Conservation (phyloP, 2,888 invertebrate species). For the Amblyjoppa fuscipennis region DNA sequence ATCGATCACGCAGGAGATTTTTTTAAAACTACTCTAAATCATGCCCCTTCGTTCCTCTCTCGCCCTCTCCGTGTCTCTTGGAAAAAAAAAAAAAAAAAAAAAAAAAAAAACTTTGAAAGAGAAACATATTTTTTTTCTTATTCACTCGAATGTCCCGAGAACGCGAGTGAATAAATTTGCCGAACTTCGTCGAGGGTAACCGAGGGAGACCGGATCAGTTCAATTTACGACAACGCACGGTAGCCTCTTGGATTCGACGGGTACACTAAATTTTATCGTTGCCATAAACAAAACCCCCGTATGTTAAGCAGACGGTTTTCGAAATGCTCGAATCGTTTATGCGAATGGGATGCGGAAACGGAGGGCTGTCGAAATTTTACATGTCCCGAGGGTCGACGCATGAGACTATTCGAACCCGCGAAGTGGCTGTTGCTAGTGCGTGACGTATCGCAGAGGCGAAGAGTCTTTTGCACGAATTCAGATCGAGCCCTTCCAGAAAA, state of each 20-base stretch:
- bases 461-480: constrained; percentile 7
- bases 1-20: neutral
- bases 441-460: constrained; percentile 9
- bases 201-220: neutral
- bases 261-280: constrained; percentile 18
- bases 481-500: neutral
- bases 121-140: neutral
- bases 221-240: neutral
- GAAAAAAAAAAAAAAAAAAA: too few relatives aligned
- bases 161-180: constrained; percentile 21
- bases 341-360: constrained; percentile 9
- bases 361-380: constrained; percentile 16
- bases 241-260: neutral
- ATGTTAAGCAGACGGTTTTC: constrained; percentile 33
- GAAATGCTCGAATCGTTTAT: constrained; percentile 10
- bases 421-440: neutral
- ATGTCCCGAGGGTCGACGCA: neutral
- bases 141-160: neutral
- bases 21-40: neutral
- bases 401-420: neutral
- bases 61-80: neutral
- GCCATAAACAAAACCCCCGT: constrained; percentile 2
- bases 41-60: neutral
- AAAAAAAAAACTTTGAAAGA: neutral
- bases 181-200: neutral